Percentiles rank a stretch among this genome's conserved stretches.
Conservation (phyloP, 2,797 vertebrate genomes). For the Onychomys arenicola region DNA sequence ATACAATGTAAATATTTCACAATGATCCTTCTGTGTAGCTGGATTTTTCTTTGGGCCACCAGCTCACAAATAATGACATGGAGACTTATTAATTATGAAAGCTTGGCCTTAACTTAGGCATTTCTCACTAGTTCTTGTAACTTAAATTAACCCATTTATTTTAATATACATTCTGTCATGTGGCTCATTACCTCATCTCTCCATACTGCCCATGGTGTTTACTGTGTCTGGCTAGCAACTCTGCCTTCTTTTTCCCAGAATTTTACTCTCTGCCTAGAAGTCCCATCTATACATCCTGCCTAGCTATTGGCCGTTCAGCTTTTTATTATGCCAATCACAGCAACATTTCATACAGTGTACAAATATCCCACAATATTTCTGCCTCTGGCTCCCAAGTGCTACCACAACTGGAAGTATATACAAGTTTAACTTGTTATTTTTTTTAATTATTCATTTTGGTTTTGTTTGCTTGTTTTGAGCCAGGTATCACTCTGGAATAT, state of each 20-base stretch:
- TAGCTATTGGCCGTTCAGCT: neutral
- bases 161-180: neutral
- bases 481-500: neutral
- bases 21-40: neutral
- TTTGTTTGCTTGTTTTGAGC: neutral
- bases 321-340: neutral
- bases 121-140: neutral
- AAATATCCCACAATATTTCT: neutral
- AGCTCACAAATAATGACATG: neutral
- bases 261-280: neutral
- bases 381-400: neutral
- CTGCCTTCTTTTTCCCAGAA: neutral
- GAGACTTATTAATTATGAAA: neutral
- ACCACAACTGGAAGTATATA: neutral
- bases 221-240: neutral
- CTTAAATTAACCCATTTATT: neutral
- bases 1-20: neutral
- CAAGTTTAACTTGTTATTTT: neutral
- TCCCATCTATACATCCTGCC: neutral
- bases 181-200: neutral
- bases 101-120: neutral
- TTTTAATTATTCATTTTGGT: neutral
- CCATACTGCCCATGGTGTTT: neutral
- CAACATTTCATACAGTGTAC: neutral
- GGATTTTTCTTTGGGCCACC: neutral